These are phyloP conservation scores for Sinocyclocheilus anophthalmus DNA, from an alignment of 2,113 vertebrate species.

Conservation along the genomic window DNA sequence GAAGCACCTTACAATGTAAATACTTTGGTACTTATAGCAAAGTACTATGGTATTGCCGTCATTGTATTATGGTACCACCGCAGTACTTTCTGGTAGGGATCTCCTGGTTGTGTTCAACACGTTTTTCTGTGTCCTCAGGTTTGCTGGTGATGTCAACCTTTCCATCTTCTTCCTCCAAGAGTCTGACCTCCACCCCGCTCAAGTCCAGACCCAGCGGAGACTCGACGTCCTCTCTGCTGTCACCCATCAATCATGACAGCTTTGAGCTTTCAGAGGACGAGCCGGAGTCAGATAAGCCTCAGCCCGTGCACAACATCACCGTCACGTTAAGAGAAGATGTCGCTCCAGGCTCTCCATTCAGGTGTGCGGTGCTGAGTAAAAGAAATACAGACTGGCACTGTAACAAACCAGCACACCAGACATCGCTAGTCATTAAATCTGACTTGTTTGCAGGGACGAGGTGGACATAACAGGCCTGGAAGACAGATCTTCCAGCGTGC, in stretches of 20 bases:
- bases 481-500: slow-evolving; percentile 45
- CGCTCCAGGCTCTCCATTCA: slow-evolving; percentile 37
- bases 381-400: neutral
- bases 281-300: slow-evolving; percentile 16
- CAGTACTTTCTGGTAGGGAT: neutral
- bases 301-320: slow-evolving; percentile 4
- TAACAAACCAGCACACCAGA: neutral
- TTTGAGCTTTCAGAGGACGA: slow-evolving; percentile 73
- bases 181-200: slow-evolving; percentile 74
- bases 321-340: slow-evolving; percentile 20
- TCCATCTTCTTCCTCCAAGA: slow-evolving; percentile 56
- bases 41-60: too few relatives aligned
- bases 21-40: too few relatives aligned
- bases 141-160: slow-evolving; percentile 57
- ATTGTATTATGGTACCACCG: neutral
- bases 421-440: neutral
- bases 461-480: neutral
- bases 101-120: neutral
- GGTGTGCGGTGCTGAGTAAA: slow-evolving; percentile 50
- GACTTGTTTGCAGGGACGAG: slow-evolving; percentile 22
- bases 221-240: slow-evolving; percentile 79
- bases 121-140: slow-evolving; percentile 24
- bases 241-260: slow-evolving; percentile 78
- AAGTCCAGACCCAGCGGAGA: slow-evolving; percentile 59
- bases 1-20: too few relatives aligned